Evolutionary conservation across 2,113 vertebrate genomes (phyloP), one percentile per base, ranked within the genome.

Genomic region (Sciurus niger): DNA sequence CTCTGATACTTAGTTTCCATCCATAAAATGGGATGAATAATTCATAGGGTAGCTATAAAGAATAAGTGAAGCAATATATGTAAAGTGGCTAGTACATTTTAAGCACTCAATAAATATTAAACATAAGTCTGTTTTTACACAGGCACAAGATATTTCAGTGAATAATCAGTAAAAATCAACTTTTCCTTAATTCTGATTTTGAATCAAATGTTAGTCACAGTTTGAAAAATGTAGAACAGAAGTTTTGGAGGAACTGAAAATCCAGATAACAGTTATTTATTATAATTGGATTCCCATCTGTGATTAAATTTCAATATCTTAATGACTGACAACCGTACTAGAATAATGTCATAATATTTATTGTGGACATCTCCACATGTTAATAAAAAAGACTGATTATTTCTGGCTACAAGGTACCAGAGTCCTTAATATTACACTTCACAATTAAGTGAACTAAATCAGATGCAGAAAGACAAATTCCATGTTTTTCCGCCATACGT

Each of bases 1-100:
- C 17, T 79, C 46, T 73, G 68, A 65, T 83, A 40, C 40, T 91
- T 84, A 92, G 30, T 77, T 78, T 94, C 67, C 51, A 70, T 53
- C 53, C 24, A 65, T 89, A 89, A 94, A 97, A 95, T 90, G 63
- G 48, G 40, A 83, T 95, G 83, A 94, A 84, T 91, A 89, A 93
- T 94, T 96, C 68, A 94, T 30, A n/a, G 37, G 7, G 2, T 83
- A 4, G 25, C 32, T 93, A 55, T 86, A 91, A 96, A 97, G 46
- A 95, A 74, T 88, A 90, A 77, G 63, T 53, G 30, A 93, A 83
- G 68, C 79, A 92, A 72, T 84, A 74, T 78, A 74, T 58, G 55
- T 76, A 72, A 83, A 89, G 20, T 93, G 51, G 32, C 74, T 92
- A 90, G 78, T 77, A 87, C 13, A 73, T 40, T 93, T 4, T 20